These are phyloP conservation scores for Polymixis flavicincta DNA, from an alignment of 2,888 invertebrate species.

Conservation along the genomic window DNA sequence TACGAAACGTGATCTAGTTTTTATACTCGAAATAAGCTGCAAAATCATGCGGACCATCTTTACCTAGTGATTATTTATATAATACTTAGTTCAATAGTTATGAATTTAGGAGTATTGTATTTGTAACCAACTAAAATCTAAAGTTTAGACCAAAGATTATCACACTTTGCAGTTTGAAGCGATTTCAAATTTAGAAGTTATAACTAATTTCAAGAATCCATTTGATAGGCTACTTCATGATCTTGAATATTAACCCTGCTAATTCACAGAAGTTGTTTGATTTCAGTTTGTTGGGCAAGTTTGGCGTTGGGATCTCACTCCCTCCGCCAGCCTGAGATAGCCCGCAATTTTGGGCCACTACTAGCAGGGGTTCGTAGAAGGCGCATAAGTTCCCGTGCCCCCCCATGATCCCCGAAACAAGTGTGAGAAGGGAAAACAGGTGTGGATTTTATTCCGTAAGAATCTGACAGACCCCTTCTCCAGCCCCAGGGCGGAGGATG, in stretches of 20 bases:
- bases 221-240: background rate
- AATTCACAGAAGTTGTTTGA: background rate
- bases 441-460: too few relatives aligned
- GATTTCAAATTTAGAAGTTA: background rate
- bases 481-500: too few relatives aligned
- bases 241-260: background rate
- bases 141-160: background rate
- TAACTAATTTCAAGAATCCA: background rate
- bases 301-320: too few relatives aligned
- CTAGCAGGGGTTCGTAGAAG: too few relatives aligned
- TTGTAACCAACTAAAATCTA: background rate
- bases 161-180: background rate
- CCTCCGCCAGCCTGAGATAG: too few relatives aligned
- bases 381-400: too few relatives aligned
- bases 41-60: background rate
- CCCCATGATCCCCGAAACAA: too few relatives aligned
- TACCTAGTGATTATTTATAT: background rate
- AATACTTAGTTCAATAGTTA: background rate
- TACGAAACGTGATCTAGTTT: background rate
- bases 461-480: too few relatives aligned
- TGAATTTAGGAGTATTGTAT: background rate
- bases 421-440: too few relatives aligned
- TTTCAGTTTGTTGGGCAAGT: background rate
- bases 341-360: too few relatives aligned
- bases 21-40: background rate